Base-by-base conservation (phyloP, 2,888 invertebrate genomes). In the Lepidonotus clava region DNA sequence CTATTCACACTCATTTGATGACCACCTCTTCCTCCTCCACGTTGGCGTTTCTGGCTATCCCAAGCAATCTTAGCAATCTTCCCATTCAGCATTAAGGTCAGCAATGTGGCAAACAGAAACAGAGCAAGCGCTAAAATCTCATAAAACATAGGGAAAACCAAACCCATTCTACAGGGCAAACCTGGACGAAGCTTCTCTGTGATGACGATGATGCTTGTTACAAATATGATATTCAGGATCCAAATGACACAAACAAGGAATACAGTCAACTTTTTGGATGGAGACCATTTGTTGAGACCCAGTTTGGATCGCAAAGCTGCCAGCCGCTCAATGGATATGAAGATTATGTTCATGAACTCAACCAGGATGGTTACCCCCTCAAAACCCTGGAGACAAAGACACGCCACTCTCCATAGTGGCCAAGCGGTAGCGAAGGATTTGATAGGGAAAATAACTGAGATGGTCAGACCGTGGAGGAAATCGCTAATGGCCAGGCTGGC, bases 391-490 rank as follows among this genome's bases (percentile, higher is more conserved):
- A 46, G 46, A 8, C 8, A 18, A 18, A 46, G 46, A 18, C 46
- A 46, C 8, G 46, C 46, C 8, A 46, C 18, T 18, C 46, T 46
- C 46, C 46, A 46, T 8, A 18, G 8, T 8, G 66, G 66, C 14
- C 11, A 66, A n/a, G 6, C 66, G 66, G 24, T 24, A n/a, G n/a
- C 11, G 66, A 66, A 66, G 66, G 32, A 8, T 24, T 32, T 66
- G 11, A 66, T 6, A 6, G 66, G 66, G 66, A 66, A 66, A n/a
- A 66, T 8, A 24, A 66, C 24, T 6, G n/a, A 8, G 66, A 66
- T 24, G 24, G 32, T 66, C 11, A 66, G n/a, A 28, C 66, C 66
- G n/a, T 66, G 66, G 66, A 66, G 66, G 66, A 66, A 28, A n/a
- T 66, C 66, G 32, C 66, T 66, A 24, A 24, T 24, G 24, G 66